A percentile compares a stretch with the other conserved stretches of the same genome.
Conservation (phyloP, 2,797 vertebrate species). For the Acridotheres tristis region DNA sequence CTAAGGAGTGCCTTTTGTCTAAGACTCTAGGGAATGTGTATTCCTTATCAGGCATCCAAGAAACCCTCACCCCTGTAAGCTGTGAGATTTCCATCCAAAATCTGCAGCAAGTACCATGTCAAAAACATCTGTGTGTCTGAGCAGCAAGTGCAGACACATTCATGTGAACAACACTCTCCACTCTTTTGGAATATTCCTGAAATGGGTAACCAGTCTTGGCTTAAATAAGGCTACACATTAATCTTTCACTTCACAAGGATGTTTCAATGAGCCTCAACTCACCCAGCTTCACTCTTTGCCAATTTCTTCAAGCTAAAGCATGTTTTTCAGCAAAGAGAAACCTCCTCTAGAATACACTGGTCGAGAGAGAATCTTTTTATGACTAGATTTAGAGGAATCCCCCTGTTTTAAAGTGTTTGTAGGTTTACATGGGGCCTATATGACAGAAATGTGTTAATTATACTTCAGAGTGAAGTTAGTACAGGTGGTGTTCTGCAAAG, state of each 20-base stretch:
- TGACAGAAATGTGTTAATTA: not conserved
- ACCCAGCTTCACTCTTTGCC: not conserved
- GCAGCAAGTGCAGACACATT: not conserved
- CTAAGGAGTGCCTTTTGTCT: not conserved
- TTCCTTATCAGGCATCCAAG: not conserved
- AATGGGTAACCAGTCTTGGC: not conserved
- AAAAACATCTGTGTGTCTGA: not conserved
- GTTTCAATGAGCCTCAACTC: not conserved
- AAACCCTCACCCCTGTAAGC: not conserved
- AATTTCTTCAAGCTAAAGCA: not conserved
- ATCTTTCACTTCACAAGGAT: not conserved
- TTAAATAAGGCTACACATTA: not conserved
- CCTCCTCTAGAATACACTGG: not conserved
- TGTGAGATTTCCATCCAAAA: not conserved
- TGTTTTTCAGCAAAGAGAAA: not conserved
- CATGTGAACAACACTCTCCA: not conserved
- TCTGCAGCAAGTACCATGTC: not conserved
- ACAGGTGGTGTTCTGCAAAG: not conserved
- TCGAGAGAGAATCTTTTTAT: not conserved
- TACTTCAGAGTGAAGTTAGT: not conserved
- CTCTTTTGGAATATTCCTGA: not conserved
- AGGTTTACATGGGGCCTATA: not conserved
- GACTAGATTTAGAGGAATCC: not conserved
- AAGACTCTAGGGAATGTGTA: not conserved
- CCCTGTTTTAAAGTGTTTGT: not conserved